Evolutionary conservation across 2,113 vertebrate species (phyloP).

Genomic region (Nanorana parkeri): DNA sequence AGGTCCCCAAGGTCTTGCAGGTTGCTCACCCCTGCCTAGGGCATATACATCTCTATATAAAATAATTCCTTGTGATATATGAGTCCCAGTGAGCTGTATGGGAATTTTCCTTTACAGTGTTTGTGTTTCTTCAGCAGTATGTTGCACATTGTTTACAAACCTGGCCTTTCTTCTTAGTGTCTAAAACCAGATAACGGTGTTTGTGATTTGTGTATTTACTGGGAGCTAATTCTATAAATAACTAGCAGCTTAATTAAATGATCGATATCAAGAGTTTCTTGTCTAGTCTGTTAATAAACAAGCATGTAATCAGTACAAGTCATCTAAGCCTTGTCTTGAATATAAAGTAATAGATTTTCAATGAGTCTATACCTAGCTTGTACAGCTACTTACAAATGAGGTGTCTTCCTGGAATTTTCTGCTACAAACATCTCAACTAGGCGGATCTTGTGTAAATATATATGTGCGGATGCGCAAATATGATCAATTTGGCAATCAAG

Average conservation of each 20-base stretch:
- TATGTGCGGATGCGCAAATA: too few relatives aligned
- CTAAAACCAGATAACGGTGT: slow-evolving; percentile 35
- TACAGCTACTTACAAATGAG: too few relatives aligned
- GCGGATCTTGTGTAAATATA: too few relatives aligned
- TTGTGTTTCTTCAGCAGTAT: too few relatives aligned
- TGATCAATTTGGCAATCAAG: too few relatives aligned
- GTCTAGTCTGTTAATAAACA: slow-evolving; percentile 45
- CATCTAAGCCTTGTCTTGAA: slow-evolving; percentile 10
- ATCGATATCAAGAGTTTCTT: slow-evolving; percentile 51
- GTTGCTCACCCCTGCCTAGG: too few relatives aligned
- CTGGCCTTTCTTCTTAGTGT: background rate
- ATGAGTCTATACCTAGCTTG: background rate
- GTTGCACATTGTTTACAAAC: background rate
- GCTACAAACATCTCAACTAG: too few relatives aligned
- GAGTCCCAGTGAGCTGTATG: background rate
- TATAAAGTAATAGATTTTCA: background rate
- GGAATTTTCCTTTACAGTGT: too few relatives aligned
- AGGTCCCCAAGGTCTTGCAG: background rate
- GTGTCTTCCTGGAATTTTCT: too few relatives aligned
- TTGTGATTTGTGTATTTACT: slow-evolving; percentile 21
- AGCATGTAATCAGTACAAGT: slow-evolving; percentile 15
- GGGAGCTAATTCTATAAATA: slow-evolving; percentile 47
- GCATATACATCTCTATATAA: too few relatives aligned
- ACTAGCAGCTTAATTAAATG: slow-evolving; percentile 46
- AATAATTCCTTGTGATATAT: too few relatives aligned